Evolutionary conservation across 2,888 invertebrate species (phyloP).

Genomic region (Caenorhabditis parvicauda): DNA sequence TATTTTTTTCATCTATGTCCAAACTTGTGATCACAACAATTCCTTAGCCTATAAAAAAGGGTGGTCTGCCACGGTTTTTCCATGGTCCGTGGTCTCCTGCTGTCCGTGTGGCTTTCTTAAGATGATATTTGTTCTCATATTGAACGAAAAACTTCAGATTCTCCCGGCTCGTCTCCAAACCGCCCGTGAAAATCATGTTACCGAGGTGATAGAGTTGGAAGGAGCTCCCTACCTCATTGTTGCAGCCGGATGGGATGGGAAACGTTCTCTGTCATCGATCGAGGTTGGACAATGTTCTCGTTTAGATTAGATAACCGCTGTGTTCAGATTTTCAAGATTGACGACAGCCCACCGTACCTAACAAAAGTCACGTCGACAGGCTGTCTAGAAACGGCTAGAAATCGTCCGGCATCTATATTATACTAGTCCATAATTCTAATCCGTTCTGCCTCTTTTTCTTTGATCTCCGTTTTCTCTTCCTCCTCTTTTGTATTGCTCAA

Average conservation of each 20-base stretch:
- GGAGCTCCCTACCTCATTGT: conserved; percentile 32
- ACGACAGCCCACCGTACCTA: not conserved
- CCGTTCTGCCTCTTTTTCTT: not conserved
- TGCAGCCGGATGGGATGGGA: conserved; percentile 51
- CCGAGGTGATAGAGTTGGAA: conserved; percentile 21
- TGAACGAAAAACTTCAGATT: too few species aligned
- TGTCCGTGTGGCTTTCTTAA: too few species aligned
- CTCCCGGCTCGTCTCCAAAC: conserved; percentile 20
- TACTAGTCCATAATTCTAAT: too few species aligned
- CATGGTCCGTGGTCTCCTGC: too few species aligned
- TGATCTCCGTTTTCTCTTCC: not conserved
- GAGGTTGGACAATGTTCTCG: conserved; percentile 35
- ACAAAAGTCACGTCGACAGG: conserved; percentile 6
- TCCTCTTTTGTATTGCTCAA: not conserved
- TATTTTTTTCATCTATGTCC: too few species aligned
- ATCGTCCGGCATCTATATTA: conserved; percentile 26
- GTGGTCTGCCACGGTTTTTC: too few species aligned
- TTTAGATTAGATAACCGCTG: conserved; percentile 8
- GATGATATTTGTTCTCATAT: too few species aligned
- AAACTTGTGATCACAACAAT: too few species aligned
- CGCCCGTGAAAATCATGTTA: conserved; percentile 49
- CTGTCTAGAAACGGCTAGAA: conserved; percentile 17
- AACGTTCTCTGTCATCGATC: conserved; percentile 27
- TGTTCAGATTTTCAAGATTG: conserved; percentile 3
- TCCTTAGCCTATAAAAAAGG: too few species aligned